Percentiles rank a stretch among this genome's conserved stretches.
phyloP scores from a whole-genome alignment of 1,140 invertebrate species.

The Drosophila lacteicornis region DNA sequence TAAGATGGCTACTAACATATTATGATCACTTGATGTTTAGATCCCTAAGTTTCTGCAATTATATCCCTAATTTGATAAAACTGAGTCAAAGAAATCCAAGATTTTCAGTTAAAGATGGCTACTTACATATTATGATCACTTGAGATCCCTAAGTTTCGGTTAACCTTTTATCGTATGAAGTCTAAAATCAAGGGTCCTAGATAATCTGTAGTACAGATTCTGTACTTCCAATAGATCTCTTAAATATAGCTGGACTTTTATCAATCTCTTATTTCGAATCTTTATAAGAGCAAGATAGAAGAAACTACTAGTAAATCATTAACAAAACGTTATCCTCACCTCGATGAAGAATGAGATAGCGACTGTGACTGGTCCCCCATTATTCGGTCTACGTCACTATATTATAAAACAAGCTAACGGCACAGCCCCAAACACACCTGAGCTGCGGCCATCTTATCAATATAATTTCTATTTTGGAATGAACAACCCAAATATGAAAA shows the following conservation, averaged over 20 bases:
- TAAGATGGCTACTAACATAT: too few relatives aligned
- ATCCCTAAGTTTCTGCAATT: not conserved
- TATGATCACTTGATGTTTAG: too few relatives aligned
- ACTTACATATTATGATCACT: too few relatives aligned
- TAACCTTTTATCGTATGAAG: too few relatives aligned
- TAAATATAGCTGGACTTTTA: not conserved
- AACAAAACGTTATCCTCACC: not conserved
- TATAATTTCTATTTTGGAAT: constrained; percentile 66
- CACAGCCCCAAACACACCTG: constrained; percentile 15
- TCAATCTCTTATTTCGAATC: not conserved
- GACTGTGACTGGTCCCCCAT: constrained; percentile 31
- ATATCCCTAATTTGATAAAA: not conserved
- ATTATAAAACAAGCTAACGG: constrained; percentile 56
- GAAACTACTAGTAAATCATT: not conserved
- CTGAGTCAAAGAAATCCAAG: too few relatives aligned
- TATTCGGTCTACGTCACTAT: constrained; percentile 56
- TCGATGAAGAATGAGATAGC: constrained; percentile 25
- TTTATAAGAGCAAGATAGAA: not conserved
- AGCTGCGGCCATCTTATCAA: constrained; percentile 57
- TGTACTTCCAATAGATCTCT: not conserved
- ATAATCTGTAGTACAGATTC: not conserved
- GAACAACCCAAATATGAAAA: constrained; percentile 18
- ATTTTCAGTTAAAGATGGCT: too few relatives aligned
- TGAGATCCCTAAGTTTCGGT: too few relatives aligned
- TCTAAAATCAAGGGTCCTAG: not conserved